These are phyloP conservation scores for Neoniphon sammara DNA, from an alignment of 2,797 vertebrate species.

Conservation along the genomic window DNA sequence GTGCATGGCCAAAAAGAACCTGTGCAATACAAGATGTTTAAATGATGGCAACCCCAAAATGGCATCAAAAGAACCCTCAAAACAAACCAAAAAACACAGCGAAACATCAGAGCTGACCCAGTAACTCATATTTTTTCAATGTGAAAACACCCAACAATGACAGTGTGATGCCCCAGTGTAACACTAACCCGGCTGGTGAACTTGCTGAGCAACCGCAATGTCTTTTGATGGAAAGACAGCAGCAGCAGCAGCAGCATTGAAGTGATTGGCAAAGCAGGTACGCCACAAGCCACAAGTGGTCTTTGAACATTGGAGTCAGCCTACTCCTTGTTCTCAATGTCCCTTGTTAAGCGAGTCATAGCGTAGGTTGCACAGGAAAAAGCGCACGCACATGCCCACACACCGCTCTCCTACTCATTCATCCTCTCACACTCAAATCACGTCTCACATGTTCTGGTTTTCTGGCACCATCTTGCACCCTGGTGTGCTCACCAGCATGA, in stretches of 20 bases:
- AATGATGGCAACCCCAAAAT: too few relatives aligned
- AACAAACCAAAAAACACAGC: too few relatives aligned
- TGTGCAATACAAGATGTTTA: too few relatives aligned
- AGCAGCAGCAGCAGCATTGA: constrained; percentile 55
- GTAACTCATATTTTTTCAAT: neutral
- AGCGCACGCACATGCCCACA: constrained; percentile 56
- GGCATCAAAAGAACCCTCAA: too few relatives aligned
- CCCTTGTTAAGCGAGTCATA: constrained; percentile 63
- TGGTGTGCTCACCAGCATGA: constrained; percentile 31
- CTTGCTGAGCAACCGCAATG: constrained; percentile 12
- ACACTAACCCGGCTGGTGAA: constrained; percentile 10
- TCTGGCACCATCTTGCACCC: constrained; percentile 23
- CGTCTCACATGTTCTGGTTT: constrained; percentile 48
- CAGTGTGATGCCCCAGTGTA: neutral
- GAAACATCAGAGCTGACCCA: neutral
- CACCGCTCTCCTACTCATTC: constrained; percentile 71
- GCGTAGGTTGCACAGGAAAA: constrained; percentile 67
- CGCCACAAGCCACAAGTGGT: constrained; percentile 70
- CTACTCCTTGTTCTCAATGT: constrained; percentile 66
- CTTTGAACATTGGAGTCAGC: constrained; percentile 69
- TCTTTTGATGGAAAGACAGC: constrained; percentile 38
- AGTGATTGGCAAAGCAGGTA: constrained; percentile 68
- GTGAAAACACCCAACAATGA: neutral
- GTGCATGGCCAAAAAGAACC: too few relatives aligned
- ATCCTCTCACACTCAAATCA: constrained; percentile 66